Base-by-base conservation (phyloP, 2,113 vertebrate species). In the Dasypus novemcinctus region DNA sequence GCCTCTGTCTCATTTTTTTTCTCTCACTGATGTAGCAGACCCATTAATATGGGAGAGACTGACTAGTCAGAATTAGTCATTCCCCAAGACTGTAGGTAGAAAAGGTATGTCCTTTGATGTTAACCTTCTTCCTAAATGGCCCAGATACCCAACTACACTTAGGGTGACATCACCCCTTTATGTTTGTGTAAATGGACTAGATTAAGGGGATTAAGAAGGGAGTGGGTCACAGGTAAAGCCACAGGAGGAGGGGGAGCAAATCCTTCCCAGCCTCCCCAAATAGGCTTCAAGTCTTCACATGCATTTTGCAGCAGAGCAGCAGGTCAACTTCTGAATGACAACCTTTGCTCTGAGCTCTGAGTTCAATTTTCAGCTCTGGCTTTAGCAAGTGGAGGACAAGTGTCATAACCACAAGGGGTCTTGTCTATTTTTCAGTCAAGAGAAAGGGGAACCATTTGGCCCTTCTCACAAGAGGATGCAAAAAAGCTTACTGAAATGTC, bases 141-240 rank as follows among this genome's bases (percentile, higher is more conserved):
- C 59, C 38, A 92, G 71, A 81, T 52, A 57, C 31, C 5, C 85
- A 81, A 87, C 43, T 82, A 83, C n/a, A 75, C 33, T 21, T 52
- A 41, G 27, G 75, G 38, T 95, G 93, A 92, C 80, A 71, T 96
- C 93, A 94, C 61, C 66, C 68, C 72, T 93, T 87, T 93, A 74
- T 95, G 54, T 94, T 90, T 96, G 76, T 93, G 68, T 94, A 93
- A 95, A 89, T 81, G 66, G 74, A 4, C 68, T 46, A 86, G 89
- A 97, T 96, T 96, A 97, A 91, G 93, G 46, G 92, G 83, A 93
- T 94, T 96, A 93, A 90, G 69, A 68, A 92, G 84, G 43, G 71
- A 93, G 59, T 94, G 90, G 75, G 84, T 96, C 81, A 95, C 92
- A 96, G 68, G 90, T 82, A 86, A 95, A 79, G 76, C 57, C 61